A percentile compares a stretch with the other conserved stretches of the same genome.
Evolutionary conservation across 2,113 vertebrate genomes (phyloP).

Genomic region (Chinchilla lanigera): DNA sequence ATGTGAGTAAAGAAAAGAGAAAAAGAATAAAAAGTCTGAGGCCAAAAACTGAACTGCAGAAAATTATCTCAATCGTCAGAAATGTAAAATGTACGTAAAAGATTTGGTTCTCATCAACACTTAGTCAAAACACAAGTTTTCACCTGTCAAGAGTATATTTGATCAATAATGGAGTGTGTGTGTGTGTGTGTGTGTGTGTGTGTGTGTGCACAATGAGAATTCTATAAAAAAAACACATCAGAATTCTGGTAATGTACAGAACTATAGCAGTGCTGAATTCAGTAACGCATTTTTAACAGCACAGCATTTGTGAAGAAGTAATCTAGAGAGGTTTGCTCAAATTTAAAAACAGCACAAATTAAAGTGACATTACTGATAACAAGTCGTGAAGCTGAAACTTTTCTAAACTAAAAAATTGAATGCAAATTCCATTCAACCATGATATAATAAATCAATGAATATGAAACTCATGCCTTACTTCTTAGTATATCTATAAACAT

Average conservation of each 20-base stretch:
- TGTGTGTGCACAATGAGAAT: neutral
- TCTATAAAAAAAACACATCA: neutral
- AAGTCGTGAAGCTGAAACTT: neutral
- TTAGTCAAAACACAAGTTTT: slow-evolving; percentile 50
- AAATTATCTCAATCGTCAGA: slow-evolving; percentile 49
- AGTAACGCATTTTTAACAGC: neutral
- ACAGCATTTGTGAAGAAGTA: neutral
- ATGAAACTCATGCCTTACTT: neutral
- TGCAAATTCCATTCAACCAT: neutral
- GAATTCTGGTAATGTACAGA: neutral
- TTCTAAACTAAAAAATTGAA: neutral
- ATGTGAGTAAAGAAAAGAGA: neutral
- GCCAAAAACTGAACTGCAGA: neutral
- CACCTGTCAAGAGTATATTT: neutral
- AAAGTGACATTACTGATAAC: neutral
- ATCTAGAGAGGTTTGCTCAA: neutral
- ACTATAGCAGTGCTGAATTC: neutral
- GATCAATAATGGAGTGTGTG: neutral
- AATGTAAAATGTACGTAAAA: neutral
- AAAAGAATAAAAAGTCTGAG: neutral
- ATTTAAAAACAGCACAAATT: slow-evolving; percentile 18
- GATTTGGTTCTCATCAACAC: neutral
- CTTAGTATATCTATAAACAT: neutral
- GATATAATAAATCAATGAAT: neutral
- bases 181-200: neutral